A percentile compares a stretch with the other conserved stretches of the same genome.
Conservation (phyloP, 2,888 invertebrate genomes). For the Pandemis corylana region DNA sequence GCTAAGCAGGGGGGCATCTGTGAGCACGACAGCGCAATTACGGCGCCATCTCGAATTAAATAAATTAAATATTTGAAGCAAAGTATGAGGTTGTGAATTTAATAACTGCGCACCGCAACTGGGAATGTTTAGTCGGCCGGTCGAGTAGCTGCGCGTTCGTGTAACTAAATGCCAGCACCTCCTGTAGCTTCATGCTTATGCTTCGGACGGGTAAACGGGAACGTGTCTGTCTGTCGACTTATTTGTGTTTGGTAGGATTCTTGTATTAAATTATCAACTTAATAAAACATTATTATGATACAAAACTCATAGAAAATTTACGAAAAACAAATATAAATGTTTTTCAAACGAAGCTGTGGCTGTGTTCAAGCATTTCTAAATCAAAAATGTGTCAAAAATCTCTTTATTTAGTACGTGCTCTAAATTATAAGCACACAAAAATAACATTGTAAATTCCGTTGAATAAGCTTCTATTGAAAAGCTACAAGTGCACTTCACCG, state of each 20-base stretch:
- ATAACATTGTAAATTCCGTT: background rate
- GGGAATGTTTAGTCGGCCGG: slow-evolving; percentile 1
- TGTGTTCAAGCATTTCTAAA: no score
- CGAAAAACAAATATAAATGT: no score
- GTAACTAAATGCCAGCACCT: background rate
- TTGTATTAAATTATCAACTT: no score
- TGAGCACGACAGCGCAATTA: background rate
- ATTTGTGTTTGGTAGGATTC: no score
- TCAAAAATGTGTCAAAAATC: no score
- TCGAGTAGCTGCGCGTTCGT: no score
- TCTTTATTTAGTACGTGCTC: no score
- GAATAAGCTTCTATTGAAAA: background rate
- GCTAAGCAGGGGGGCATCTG: background rate
- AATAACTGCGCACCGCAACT: slow-evolving; percentile 10
- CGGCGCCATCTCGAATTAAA: slow-evolving; percentile 11
- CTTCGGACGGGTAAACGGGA: no score
- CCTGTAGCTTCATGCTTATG: background rate
- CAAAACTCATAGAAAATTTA: no score
- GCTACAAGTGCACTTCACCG: background rate
- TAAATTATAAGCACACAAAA: background rate
- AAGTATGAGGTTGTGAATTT: slow-evolving; percentile 26
- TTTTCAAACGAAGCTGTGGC: no score
- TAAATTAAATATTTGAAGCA: slow-evolving; percentile 25
- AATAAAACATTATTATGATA: no score
- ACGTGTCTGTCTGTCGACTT: no score